Conservation (phyloP, 2,888 invertebrate genomes). For the Neuroscelio doddi region DNA sequence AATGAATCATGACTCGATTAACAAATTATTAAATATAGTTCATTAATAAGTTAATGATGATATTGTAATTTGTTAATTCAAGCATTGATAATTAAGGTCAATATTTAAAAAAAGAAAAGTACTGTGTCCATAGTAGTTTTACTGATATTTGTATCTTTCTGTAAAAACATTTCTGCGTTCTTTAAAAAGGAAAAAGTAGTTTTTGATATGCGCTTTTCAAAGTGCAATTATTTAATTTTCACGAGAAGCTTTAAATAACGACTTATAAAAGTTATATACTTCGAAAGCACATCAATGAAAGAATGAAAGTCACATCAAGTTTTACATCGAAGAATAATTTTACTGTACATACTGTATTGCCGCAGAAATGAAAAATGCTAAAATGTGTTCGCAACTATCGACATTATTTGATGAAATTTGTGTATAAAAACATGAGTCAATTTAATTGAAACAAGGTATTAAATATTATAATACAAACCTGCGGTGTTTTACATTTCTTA, state of each 20-base stretch:
- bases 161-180: too few relatives aligned
- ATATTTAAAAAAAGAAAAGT: conserved; percentile 2
- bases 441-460: conserved; percentile 6
- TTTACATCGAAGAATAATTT: conserved; percentile 38
- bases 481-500: conserved; percentile 22
- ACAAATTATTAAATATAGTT: conserved; percentile 24
- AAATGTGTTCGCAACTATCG: conserved; percentile 16
- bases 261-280: too few relatives aligned
- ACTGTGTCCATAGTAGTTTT: conserved; percentile 1
- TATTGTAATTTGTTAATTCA: conserved; percentile 21
- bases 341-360: conserved; percentile 21
- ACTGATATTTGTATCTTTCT: too few relatives aligned
- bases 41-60: conserved; percentile 4
- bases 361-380: conserved; percentile 8
- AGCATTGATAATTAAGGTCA: conserved; percentile 22
- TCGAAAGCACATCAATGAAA: too few relatives aligned
- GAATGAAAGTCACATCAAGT: conserved; percentile 3
- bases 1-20: conserved; percentile 31
- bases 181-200: conserved; percentile 9
- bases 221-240: neutral
- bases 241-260: neutral
- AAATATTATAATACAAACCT: conserved; percentile 10
- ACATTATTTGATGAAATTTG: conserved; percentile 7
- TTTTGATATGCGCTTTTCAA: conserved; percentile 23
- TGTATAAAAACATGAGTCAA: conserved; percentile 18